phyloP scores from a whole-genome alignment of 1,140 invertebrate genomes.

The Hylaeus anthracinus region DNA sequence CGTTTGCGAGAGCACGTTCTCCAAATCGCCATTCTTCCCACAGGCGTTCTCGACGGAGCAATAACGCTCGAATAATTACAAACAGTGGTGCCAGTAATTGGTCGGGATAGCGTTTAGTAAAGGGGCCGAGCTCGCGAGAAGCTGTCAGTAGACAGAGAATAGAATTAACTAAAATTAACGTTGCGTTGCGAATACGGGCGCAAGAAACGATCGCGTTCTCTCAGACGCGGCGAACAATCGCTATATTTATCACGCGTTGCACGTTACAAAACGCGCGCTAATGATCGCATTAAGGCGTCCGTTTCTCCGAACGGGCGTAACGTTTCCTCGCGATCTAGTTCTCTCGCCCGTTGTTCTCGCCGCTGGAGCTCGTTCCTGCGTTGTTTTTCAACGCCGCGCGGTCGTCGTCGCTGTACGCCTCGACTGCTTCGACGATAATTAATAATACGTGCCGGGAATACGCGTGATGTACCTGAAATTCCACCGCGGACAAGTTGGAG shows the following conservation, averaged over 20 bases:
- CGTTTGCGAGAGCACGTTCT: background rate
- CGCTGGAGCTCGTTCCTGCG: background rate
- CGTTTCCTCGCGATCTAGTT: background rate
- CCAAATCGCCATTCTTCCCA: background rate
- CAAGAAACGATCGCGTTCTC: slow-evolving; percentile 24
- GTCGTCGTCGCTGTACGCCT: background rate
- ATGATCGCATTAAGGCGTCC: slow-evolving; percentile 22
- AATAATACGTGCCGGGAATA: slow-evolving; percentile 54
- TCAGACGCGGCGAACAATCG: slow-evolving; percentile 9
- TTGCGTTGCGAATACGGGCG: background rate
- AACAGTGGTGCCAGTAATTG: background rate
- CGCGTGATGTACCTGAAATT: slow-evolving; percentile 16
- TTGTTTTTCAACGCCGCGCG: background rate
- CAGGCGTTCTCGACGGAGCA: background rate
- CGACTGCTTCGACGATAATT: slow-evolving; percentile 44
- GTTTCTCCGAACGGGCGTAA: slow-evolving; percentile 8
- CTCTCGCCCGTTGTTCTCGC: background rate
- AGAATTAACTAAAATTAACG: slow-evolving; percentile 20
- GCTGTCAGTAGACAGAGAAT: slow-evolving; percentile 1
- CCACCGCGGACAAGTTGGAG: background rate
- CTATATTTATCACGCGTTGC: slow-evolving; percentile 27
- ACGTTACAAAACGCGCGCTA: slow-evolving; percentile 25
- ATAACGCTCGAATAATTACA: slow-evolving; percentile 4
- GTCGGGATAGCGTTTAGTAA: background rate
- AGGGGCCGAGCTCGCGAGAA: background rate